These are phyloP conservation scores for Heliconius ethilla DNA, from an alignment of 2,888 invertebrate genomes.

Conservation along the genomic window DNA sequence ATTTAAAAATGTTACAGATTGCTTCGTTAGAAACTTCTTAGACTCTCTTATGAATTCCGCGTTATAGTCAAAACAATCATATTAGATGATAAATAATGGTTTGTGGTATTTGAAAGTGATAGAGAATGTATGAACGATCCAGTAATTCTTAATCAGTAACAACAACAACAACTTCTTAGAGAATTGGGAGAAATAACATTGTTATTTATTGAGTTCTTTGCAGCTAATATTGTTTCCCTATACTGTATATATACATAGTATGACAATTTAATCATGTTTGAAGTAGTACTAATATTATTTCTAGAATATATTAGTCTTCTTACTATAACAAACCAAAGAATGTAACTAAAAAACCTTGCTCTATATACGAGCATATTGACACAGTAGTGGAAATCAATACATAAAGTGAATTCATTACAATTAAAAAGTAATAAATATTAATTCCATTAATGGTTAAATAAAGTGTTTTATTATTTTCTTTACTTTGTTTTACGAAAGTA, in stretches of 20 bases:
- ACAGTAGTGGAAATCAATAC: background rate
- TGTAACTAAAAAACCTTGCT: background rate
- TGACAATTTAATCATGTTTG: background rate
- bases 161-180: background rate
- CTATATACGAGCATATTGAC: background rate
- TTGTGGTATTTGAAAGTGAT: background rate
- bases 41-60: background rate
- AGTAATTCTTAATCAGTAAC: background rate
- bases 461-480: background rate
- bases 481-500: background rate
- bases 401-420: background rate
- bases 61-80: background rate
- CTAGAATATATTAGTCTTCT: background rate
- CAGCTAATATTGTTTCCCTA: background rate
- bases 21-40: background rate
- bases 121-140: background rate
- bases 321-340: background rate
- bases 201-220: background rate
- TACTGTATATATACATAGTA: background rate
- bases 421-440: background rate
- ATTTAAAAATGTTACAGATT: background rate
- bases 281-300: background rate
- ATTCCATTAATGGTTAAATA: background rate
- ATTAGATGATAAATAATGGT: background rate
- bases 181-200: background rate